phyloP scores from a whole-genome alignment of 2,113 vertebrate species.

The Azemiops feae region DNA sequence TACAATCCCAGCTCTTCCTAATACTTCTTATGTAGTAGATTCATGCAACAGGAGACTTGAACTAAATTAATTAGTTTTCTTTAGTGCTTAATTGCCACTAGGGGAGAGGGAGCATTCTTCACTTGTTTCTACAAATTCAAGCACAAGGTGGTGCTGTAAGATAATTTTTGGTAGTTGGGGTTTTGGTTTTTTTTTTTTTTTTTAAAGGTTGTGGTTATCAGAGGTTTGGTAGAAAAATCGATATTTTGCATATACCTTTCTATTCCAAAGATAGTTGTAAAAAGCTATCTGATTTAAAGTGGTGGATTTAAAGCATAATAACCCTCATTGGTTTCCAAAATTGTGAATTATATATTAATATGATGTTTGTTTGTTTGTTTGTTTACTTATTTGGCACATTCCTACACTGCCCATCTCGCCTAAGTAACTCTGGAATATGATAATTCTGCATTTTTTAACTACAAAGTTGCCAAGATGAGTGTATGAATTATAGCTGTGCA shows the following conservation, averaged over 20 bases:
- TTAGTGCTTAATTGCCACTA: neutral
- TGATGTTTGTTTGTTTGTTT: neutral
- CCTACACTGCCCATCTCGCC: neutral
- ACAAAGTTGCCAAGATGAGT: neutral
- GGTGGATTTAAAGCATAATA: neutral
- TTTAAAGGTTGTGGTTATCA: neutral
- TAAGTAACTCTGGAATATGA: neutral
- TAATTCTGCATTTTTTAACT: neutral
- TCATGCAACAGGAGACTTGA: neutral
- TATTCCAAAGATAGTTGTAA: neutral
- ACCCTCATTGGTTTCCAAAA: neutral
- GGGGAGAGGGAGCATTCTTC: too few relatives aligned
- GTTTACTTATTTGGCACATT: neutral
- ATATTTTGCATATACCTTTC: neutral
- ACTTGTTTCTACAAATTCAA: neutral
- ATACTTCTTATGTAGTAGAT: neutral
- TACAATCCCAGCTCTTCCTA: neutral
- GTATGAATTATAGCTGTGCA: neutral
- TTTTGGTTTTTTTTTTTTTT: neutral
- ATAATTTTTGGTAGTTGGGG: neutral
- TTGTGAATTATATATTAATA: neutral
- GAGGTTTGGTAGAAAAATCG: neutral
- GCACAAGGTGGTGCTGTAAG: slow-evolving; percentile 51
- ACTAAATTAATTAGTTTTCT: neutral
- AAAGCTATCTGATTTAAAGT: neutral